Conservation (phyloP, 2,797 vertebrate species). For the Glyptemys insculpta region DNA sequence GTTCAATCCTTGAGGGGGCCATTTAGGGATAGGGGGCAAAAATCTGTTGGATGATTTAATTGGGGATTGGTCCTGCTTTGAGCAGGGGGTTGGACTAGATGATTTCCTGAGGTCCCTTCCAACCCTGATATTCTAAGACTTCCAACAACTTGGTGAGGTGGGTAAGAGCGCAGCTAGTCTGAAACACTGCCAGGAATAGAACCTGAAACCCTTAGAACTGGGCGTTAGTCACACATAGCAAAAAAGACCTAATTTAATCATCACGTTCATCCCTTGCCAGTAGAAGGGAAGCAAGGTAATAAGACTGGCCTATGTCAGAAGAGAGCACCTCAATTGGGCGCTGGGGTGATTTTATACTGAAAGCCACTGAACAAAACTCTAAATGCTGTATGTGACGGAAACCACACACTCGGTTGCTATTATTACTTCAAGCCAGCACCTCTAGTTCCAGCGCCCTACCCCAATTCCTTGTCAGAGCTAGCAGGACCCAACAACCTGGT, state of each 20-base stretch:
- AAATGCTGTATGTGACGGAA: neutral
- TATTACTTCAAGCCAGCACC: neutral
- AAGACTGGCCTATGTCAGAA: neutral
- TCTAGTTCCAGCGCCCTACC: neutral
- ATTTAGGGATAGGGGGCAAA: too few species aligned
- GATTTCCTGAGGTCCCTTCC: too few species aligned
- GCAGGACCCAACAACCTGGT: neutral
- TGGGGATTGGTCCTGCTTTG: too few species aligned
- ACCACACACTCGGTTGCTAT: neutral
- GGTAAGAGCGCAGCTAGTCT: neutral
- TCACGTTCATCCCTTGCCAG: rapidly evolving
- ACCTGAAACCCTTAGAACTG: neutral
- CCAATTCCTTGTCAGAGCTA: neutral
- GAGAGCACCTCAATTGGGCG: rapidly evolving
- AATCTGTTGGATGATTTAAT: too few species aligned
- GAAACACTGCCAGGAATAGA: rapidly evolving
- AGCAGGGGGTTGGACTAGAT: too few species aligned
- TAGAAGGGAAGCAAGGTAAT: neutral
- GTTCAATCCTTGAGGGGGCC: too few species aligned
- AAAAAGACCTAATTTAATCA: neutral
- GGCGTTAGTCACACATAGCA: rapidly evolving
- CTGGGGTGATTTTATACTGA: neutral
- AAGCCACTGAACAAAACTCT: neutral
- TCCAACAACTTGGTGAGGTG: neutral
- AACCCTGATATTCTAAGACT: neutral